phyloP scores from a whole-genome alignment of 2,797 vertebrate species.

The Ibycter americanus region DNA sequence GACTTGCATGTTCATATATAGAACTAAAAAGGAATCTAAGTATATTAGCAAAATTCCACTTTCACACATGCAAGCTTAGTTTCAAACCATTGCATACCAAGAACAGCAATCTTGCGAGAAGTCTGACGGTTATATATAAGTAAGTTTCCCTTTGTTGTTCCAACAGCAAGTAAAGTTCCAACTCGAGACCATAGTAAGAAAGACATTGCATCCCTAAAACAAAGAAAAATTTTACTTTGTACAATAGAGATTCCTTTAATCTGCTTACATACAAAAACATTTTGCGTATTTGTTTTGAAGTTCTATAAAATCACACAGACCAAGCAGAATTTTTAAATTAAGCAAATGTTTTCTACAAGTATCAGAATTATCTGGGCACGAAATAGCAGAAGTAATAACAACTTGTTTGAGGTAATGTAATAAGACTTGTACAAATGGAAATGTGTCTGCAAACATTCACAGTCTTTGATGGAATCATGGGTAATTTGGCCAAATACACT shows the following conservation, averaged over 20 bases:
- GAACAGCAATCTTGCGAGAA: slow-evolving; percentile 93
- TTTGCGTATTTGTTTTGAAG: not conserved
- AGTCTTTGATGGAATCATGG: not conserved
- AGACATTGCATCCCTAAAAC: slow-evolving; percentile 91
- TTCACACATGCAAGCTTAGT: not conserved
- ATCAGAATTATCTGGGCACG: not conserved
- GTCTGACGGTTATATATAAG: slow-evolving; percentile 97
- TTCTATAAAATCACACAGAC: not conserved
- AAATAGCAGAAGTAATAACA: not conserved
- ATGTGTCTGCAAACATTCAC: not conserved
- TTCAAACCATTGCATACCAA: slow-evolving; percentile 80
- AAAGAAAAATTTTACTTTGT: not conserved
- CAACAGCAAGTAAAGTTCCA: slow-evolving; percentile 87
- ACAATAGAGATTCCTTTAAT: not conserved
- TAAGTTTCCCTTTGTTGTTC: slow-evolving; percentile 94
- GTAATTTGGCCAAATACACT: not conserved
- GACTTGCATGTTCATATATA: not conserved
- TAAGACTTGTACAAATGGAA: not conserved
- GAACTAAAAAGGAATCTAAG: not conserved
- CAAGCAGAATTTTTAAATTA: not conserved
- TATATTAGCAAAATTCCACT: not conserved
- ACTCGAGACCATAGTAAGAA: slow-evolving; percentile 93
- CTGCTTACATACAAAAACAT: not conserved
- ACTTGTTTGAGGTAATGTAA: not conserved
- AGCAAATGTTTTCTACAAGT: not conserved